phyloP scores from a whole-genome alignment of 2,888 invertebrate genomes.

The Synergus umbraculus region DNA sequence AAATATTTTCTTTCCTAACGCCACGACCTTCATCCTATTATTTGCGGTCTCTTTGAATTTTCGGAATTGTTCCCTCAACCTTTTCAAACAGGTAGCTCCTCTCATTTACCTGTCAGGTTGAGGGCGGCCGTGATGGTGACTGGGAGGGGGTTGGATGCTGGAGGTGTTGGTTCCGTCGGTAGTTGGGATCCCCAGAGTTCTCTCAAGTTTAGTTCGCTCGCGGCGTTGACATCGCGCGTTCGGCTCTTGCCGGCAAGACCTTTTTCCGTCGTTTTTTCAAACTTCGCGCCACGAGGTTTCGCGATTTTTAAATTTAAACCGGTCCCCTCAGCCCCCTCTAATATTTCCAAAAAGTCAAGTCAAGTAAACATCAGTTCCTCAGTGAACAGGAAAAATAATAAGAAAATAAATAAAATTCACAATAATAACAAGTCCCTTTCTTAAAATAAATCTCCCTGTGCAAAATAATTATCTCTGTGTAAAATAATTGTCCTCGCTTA shows the following conservation, averaged over 20 bases:
- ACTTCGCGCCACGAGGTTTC: constrained; percentile 48
- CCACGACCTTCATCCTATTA: not conserved
- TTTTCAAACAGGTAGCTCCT: constrained; percentile 36
- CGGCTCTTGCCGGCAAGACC: constrained; percentile 35
- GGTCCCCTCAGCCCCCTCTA: not conserved
- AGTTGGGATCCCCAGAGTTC: constrained; percentile 9
- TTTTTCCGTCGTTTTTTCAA: constrained; percentile 21
- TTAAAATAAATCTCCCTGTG: no score
- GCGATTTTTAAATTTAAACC: constrained; percentile 45
- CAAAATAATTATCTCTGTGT: no score
- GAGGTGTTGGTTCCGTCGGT: constrained; percentile 46
- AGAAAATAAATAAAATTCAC: no score
- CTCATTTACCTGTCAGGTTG: constrained; percentile 31
- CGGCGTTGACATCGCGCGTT: constrained; percentile 70
- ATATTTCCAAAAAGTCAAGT: not conserved
- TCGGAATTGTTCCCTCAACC: constrained; percentile 9
- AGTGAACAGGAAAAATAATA: not conserved
- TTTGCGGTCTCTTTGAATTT: constrained; percentile 5
- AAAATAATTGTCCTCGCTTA: not conserved
- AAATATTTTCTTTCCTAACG: constrained; percentile 4
- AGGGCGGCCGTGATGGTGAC: constrained; percentile 23
- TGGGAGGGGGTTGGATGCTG: constrained; percentile 56
- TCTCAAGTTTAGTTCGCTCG: constrained; percentile 71
- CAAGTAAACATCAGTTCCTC: not conserved
- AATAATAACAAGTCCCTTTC: no score